A percentile compares a stretch with the other conserved stretches of the same genome.
These are phyloP conservation scores for Syrista parreyssii DNA, from an alignment of 2,888 invertebrate genomes.

Conservation along the genomic window DNA sequence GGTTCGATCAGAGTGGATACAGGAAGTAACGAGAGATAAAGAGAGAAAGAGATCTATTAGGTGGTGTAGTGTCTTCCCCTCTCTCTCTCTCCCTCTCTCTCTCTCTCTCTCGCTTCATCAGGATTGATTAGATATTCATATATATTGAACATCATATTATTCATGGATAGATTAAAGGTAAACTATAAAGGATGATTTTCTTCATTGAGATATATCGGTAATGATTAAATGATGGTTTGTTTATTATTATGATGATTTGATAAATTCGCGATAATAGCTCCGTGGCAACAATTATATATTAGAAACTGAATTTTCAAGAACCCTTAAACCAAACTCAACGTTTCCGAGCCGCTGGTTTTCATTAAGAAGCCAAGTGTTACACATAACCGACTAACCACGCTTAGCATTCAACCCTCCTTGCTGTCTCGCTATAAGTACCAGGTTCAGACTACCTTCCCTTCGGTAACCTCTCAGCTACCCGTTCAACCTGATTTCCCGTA, in stretches of 20 bases:
- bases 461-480: background rate
- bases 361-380: slow-evolving; percentile 42
- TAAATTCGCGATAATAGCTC: background rate
- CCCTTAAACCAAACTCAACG: slow-evolving; percentile 29
- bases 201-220: too few species aligned
- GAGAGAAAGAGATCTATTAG: background rate
- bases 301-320: background rate
- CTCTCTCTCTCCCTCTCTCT: background rate
- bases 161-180: too few species aligned
- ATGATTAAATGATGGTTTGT: background rate
- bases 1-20: background rate
- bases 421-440: background rate
- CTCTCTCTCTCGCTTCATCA: background rate
- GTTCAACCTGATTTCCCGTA: slow-evolving; percentile 12
- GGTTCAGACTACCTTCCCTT: slow-evolving; percentile 9
- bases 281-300: background rate
- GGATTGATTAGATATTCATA: background rate
- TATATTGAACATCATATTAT: too few species aligned
- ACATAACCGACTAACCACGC: slow-evolving; percentile 43
- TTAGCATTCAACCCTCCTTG: slow-evolving; percentile 38
- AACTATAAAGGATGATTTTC: too few species aligned
- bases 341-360: slow-evolving; percentile 45
- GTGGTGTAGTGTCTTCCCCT: background rate
- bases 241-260: background rate
- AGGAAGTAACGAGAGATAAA: background rate